These are phyloP conservation scores for Luffia ferchaultella DNA, from an alignment of 2,888 invertebrate genomes.

Conservation along the genomic window DNA sequence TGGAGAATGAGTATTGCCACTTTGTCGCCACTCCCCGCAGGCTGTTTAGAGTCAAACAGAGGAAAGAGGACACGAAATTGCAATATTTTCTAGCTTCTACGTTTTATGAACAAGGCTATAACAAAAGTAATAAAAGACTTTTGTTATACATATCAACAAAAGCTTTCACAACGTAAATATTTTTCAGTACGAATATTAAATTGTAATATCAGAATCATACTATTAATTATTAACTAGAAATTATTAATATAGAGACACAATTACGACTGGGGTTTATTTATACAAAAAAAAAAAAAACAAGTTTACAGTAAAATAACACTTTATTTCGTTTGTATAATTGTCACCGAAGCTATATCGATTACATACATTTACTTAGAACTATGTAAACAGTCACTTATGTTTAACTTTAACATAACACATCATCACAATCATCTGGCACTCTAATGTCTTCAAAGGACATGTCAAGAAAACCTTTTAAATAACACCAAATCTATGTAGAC, in stretches of 20 bases:
- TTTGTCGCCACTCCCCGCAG: conserved; percentile 57
- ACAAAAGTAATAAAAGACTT: no score
- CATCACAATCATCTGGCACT: conserved; percentile 61
- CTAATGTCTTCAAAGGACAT: conserved; percentile 19
- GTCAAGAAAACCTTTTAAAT: no score
- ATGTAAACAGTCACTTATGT: conserved; percentile 29
- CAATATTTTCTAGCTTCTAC: conserved; percentile 40
- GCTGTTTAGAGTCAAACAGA: conserved; percentile 39
- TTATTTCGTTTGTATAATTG: conserved; percentile 42
- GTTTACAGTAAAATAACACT: conserved; percentile 56
- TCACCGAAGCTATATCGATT: conserved; percentile 46
- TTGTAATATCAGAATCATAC: no score
- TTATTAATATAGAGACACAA: no score
- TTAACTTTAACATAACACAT: conserved; percentile 33
- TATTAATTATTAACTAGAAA: no score
- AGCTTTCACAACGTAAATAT: no score
- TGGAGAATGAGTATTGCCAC: conserved; percentile 63
- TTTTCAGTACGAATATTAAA: no score
- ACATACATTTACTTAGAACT: conserved; percentile 29
- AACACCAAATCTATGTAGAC: no score
- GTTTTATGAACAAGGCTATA: no score
- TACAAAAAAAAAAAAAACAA: conserved; percentile 21
- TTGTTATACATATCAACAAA: no score
- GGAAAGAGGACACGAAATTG: conserved; percentile 33
- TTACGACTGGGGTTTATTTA: no score